Evolutionary conservation across 1,140 invertebrate species (phyloP), one percentile per base, ranked within the genome.

Genomic region (Riptortus pedestris): DNA sequence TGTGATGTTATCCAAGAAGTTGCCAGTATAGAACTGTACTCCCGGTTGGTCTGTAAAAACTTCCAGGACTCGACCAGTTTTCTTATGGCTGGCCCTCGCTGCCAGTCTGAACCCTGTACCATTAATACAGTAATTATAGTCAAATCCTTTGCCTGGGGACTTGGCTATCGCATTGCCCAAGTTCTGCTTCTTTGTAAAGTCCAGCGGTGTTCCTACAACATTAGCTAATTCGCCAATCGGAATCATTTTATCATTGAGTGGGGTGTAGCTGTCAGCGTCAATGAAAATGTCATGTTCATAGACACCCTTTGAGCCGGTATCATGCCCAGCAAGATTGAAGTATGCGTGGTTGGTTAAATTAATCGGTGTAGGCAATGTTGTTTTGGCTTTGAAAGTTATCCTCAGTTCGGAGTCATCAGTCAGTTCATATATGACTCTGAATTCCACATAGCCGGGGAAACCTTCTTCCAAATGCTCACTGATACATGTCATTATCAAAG

Each of bases 331-430:
- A 31, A 98, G 76, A 76, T 98, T 98, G 72, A 96, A 96, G 73
- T 96, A 97, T 4, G 88, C 81, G 73, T 98, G 94, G 74, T 95
- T 96, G 0, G 92, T 91, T 45, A 97, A 75, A 74, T 94, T 96
- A 0, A 98, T 81, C 1, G 89, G 84, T 0, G 92, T 95, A 7
- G 85, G 78, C 72, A 87, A 87, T 0, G 82, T 86, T 0, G 85
- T 83, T 5, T 79, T 82, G 0, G 90, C 87, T 63, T 79, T 78
- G 74, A 90, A 91, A 20, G 83, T 74, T 3, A 96, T 80, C 11
- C 78, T 72, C 1, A 96, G 75, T 64, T 81, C 79, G 68, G 90
- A 86, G 51, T 89, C 81, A 18, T 82, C 76, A 2, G 79, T 85
- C 1, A 97, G 74, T 65, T 82, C 78, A 70, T 90, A 96, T 0